Conservation (phyloP, 1,140 invertebrate species). For the Colletes latitarsis region DNA sequence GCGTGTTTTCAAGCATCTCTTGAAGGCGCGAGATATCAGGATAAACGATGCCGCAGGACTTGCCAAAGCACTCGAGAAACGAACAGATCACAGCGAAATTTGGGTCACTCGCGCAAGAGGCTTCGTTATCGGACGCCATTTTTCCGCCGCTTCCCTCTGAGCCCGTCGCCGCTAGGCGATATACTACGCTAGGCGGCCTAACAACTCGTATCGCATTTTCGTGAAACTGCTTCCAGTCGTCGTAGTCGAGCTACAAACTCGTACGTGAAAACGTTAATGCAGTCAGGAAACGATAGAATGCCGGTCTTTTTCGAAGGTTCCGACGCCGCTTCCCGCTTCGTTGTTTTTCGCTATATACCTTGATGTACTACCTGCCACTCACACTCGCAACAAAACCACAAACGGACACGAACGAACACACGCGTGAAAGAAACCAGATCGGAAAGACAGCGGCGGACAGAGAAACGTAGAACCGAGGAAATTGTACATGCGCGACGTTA, state of each 20-base stretch:
- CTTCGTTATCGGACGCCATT: slow-evolving; percentile 93
- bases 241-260: not conserved
- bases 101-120: slow-evolving; percentile 94
- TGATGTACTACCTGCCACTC: slow-evolving; percentile 57
- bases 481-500: slow-evolving; percentile 1
- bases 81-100: slow-evolving; percentile 98
- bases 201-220: slow-evolving; percentile 63
- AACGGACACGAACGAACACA: slow-evolving; percentile 19
- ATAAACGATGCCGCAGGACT: slow-evolving; percentile 88
- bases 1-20: slow-evolving; percentile 92
- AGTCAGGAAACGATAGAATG: slow-evolving; percentile 20
- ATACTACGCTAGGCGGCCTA: slow-evolving; percentile 67
- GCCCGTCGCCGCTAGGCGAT: slow-evolving; percentile 59
- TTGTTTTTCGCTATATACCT: slow-evolving; percentile 37
- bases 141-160: slow-evolving; percentile 76
- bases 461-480: slow-evolving; percentile 17
- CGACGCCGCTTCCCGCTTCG: slow-evolving; percentile 56
- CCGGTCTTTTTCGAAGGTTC: slow-evolving; percentile 28
- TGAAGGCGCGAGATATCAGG: slow-evolving; percentile 91
- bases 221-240: slow-evolving; percentile 1
- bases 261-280: not conserved
- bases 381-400: slow-evolving; percentile 32
- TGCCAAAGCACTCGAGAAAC: slow-evolving; percentile 94
- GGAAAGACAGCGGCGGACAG: not conserved
- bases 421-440: slow-evolving; percentile 10